These are phyloP conservation scores for Eulemur rubriventer DNA, from an alignment of 2,797 vertebrate species.

Conservation along the genomic window DNA sequence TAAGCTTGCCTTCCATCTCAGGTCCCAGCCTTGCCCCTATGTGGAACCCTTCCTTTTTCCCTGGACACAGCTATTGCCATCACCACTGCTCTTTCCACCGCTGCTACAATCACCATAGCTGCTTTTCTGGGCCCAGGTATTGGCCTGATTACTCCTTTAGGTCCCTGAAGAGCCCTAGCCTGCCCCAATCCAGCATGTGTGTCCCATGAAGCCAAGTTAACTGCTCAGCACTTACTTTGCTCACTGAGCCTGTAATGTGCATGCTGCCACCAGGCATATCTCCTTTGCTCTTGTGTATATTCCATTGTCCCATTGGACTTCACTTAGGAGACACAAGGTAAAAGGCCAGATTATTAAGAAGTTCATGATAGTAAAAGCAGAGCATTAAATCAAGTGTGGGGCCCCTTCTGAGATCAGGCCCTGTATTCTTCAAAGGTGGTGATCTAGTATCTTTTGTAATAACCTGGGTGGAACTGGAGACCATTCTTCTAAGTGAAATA, in stretches of 20 bases:
- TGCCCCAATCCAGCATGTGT: not conserved
- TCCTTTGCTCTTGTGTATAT: not conserved
- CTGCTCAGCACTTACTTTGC: not conserved
- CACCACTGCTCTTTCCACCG: not conserved
- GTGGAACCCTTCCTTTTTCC: not conserved
- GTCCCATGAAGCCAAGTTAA: not conserved
- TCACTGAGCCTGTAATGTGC: not conserved
- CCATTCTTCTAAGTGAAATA: too few species aligned
- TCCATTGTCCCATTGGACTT: not conserved
- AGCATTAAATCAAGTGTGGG: not conserved
- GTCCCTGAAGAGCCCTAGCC: not conserved
- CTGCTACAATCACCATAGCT: not conserved
- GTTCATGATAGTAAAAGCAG: not conserved
- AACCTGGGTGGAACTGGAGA: too few species aligned
- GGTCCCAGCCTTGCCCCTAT: not conserved
- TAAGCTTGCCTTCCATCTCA: not conserved
- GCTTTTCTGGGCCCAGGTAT: not conserved
- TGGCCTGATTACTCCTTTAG: not conserved
- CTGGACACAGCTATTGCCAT: not conserved
- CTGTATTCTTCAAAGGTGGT: not conserved
- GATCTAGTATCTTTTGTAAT: too few species aligned
- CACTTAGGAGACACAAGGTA: not conserved
- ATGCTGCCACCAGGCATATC: not conserved
- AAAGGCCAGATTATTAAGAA: slow-evolving; percentile 19
- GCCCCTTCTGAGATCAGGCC: not conserved